Base-by-base conservation (phyloP, 2,113 vertebrate genomes). In the Leptodactylus fuscus region DNA sequence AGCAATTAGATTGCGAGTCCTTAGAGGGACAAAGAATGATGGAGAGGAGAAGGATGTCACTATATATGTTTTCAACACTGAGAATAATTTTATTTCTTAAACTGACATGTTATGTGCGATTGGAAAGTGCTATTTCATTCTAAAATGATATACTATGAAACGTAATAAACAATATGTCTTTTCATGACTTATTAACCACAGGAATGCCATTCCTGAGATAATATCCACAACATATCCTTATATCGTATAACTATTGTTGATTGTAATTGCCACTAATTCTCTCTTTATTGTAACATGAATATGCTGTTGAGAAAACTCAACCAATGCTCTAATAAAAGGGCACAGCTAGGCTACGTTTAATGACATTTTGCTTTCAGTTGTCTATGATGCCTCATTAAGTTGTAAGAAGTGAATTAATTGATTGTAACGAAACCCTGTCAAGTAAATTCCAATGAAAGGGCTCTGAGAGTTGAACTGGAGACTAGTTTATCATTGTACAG, bases 331-430 rank as follows among this genome's bases (percentile, higher is more conserved):
- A 55, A 85, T 85, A 79, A 77, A 69, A 79, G 74, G 83, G 46
- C 74, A 85, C 22, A 53, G 74, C 76, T 41, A 85, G 48, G 29
- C 24, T 44, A 75, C 46, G 49, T 75, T 85, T 79, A 85, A 69
- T 79, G 46, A 41, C 74, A 58, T 80, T 29, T 46, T 80, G 46
- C 83, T 48, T 34, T 80, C 41, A 41, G 62, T 65, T 80, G 83
- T 70, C 77, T 85, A 79, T 36, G 83, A 80, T 80, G 76, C 49
- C 75, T 85, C 83, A 85, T 80, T 79, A 80, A 78, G 32, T 55
- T 51, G 16, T 38, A 29, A 5, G 10, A 34, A 55, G 51, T 58
- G 46, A 48, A 79, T 79, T 85, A 85, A 85, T 85, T 85, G 83
- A 79, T 85, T 71, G 83, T 44, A 79, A 85, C 34, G 13, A 51